Percentiles rank a stretch among this genome's conserved stretches.
Conservation (phyloP, 2,797 vertebrate genomes). For the Mormyrops boulengeri region DNA sequence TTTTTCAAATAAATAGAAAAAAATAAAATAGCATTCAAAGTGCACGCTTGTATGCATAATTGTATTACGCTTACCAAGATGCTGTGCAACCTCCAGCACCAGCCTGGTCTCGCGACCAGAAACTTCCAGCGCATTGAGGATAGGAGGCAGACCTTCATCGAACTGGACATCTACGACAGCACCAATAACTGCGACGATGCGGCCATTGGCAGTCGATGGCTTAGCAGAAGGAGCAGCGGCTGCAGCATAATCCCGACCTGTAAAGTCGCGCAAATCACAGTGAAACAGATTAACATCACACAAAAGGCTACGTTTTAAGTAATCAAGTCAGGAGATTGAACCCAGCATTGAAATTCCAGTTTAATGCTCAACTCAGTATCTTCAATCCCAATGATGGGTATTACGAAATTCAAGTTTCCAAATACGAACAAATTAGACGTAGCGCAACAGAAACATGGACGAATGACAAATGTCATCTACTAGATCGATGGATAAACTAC, state of each 20-base stretch:
- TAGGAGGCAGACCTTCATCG: conserved; percentile 89
- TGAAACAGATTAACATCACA: background rate
- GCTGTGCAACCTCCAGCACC: conserved; percentile 93
- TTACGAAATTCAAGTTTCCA: background rate
- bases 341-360: background rate
- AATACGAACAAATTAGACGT: background rate
- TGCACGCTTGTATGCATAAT: background rate
- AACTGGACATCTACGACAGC: conserved; percentile 97
- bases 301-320: background rate
- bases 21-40: too few species aligned
- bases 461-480: background rate
- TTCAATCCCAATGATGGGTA: background rate
- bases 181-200: conserved; percentile 91
- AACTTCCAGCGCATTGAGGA: conserved; percentile 91
- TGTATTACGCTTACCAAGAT: conserved; percentile 68
- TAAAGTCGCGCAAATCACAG: background rate
- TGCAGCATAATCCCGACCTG: conserved; percentile 83
- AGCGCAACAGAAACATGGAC: background rate
- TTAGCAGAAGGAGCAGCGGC: conserved; percentile 68
- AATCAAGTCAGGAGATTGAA: background rate
- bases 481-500: background rate
- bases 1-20: background rate
- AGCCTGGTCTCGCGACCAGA: conserved; percentile 79
- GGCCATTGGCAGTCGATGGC: conserved; percentile 54
- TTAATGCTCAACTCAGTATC: background rate